A percentile compares a stretch with the other conserved stretches of the same genome.
phyloP scores from a whole-genome alignment of 2,888 invertebrate species.

The Allolobophora icterica region DNA sequence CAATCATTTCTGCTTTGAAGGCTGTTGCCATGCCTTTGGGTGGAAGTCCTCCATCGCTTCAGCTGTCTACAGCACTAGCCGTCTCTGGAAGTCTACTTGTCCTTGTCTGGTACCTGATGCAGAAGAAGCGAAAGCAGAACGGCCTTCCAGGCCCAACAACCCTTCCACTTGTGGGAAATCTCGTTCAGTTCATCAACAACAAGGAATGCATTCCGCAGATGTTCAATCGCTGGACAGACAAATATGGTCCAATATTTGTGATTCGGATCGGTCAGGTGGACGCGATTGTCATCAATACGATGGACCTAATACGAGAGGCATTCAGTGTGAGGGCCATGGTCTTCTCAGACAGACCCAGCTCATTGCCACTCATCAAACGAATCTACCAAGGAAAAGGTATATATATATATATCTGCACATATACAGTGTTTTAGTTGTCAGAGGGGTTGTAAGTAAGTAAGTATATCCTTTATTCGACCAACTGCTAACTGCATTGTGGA shows the following conservation, averaged over 20 bases:
- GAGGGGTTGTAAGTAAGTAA: too few species aligned
- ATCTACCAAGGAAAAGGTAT: slow-evolving; percentile 29
- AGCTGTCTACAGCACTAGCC: neutral
- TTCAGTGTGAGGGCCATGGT: slow-evolving; percentile 23
- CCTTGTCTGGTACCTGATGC: neutral
- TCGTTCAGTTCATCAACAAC: slow-evolving; percentile 20
- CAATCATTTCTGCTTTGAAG: neutral
- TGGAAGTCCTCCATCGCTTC: slow-evolving; percentile 4
- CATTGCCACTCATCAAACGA: slow-evolving; percentile 5
- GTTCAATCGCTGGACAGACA: slow-evolving; percentile 23
- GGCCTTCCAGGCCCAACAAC: slow-evolving; percentile 1
- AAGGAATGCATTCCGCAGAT: slow-evolving; percentile 27
- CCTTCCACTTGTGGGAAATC: slow-evolving; percentile 13
- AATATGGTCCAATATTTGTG: slow-evolving; percentile 14
- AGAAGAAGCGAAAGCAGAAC: neutral
- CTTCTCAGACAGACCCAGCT: slow-evolving; percentile 26
- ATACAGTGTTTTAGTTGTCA: neutral
- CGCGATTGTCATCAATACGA: slow-evolving; percentile 19
- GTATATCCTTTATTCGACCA: too few species aligned
- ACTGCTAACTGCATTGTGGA: too few species aligned
- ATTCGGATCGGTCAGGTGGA: slow-evolving; percentile 26
- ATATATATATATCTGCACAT: neutral
- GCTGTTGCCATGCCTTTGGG: slow-evolving; percentile 14
- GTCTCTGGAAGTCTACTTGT: slow-evolving; percentile 1
- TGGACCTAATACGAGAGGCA: slow-evolving; percentile 23